phyloP scores from a whole-genome alignment of 2,888 invertebrate genomes.

The Gortyna flavago region DNA sequence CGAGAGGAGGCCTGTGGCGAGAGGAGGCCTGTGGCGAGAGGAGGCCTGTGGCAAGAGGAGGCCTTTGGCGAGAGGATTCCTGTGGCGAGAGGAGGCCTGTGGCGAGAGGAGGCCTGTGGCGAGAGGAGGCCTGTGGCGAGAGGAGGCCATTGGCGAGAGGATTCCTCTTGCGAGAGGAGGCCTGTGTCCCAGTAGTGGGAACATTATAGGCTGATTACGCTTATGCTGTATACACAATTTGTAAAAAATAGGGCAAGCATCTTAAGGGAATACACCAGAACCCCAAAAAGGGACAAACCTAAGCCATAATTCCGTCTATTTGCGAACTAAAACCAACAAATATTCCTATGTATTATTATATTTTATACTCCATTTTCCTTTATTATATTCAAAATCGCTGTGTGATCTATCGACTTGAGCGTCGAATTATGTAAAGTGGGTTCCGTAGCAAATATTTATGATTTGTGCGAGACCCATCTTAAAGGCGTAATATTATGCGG shows the following conservation, averaged over 20 bases:
- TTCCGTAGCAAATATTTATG: constrained; percentile 67
- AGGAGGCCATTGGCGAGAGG: too few relatives aligned
- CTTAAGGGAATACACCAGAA: not conserved
- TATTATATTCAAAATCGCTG: constrained; percentile 64
- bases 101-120: too few relatives aligned
- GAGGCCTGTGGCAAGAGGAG: too few relatives aligned
- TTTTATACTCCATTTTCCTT: constrained; percentile 48
- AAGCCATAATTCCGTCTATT: constrained; percentile 28
- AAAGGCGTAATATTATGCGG: constrained; percentile 52
- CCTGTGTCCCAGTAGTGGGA: too few relatives aligned
- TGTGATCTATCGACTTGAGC: constrained; percentile 65
- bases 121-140: too few relatives aligned
- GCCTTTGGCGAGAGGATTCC: too few relatives aligned
- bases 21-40: too few relatives aligned
- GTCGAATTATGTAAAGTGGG: constrained; percentile 66
- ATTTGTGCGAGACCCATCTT: constrained; percentile 57
- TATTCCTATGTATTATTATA: constrained; percentile 42
- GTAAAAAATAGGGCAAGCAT: not conserved
- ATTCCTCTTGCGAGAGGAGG: too few relatives aligned
- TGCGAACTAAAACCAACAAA: constrained; percentile 32
- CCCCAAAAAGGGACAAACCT: not conserved
- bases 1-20: too few relatives aligned
- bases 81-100: too few relatives aligned
- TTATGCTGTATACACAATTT: not conserved
- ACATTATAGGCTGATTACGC: too few relatives aligned